These are phyloP conservation scores for Argopecten irradians DNA, from an alignment of 1,140 invertebrate genomes.

Conservation along the genomic window DNA sequence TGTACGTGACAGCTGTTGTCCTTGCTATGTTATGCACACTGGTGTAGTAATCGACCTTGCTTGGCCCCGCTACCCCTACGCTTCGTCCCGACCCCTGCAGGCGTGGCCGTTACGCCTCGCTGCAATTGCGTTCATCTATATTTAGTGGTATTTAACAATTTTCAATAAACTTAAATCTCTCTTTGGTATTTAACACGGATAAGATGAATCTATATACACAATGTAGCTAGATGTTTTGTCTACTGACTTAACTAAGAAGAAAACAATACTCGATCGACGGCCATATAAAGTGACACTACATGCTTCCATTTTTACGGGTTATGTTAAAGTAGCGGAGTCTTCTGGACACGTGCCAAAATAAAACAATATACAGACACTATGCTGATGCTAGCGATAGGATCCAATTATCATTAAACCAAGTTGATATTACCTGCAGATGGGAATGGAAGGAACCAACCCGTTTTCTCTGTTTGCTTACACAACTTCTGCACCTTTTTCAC, in stretches of 20 bases:
- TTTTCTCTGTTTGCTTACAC: neutral
- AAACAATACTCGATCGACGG: neutral
- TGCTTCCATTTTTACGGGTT: neutral
- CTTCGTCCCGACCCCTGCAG: constrained; percentile 3
- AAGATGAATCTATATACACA: neutral
- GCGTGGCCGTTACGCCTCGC: neutral
- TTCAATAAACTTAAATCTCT: neutral
- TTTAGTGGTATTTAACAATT: constrained; percentile 3
- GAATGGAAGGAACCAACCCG: neutral
- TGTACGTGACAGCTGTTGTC: constrained; percentile 53
- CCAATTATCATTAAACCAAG: neutral
- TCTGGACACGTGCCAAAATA: neutral
- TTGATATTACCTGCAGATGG: constrained; percentile 16
- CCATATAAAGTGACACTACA: neutral
- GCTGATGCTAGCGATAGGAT: neutral
- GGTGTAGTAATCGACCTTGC: constrained; percentile 8
- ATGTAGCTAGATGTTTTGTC: neutral
- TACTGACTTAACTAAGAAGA: no score
- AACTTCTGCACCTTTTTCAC: no score
- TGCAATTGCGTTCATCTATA: neutral
- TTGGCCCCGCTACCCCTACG: neutral
- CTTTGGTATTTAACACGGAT: neutral
- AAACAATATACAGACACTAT: constrained; percentile 17
- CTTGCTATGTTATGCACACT: neutral
- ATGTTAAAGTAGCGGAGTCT: neutral